Evolutionary conservation across 2,113 vertebrate genomes (phyloP).

Genomic region (Sturnira hondurensis): DNA sequence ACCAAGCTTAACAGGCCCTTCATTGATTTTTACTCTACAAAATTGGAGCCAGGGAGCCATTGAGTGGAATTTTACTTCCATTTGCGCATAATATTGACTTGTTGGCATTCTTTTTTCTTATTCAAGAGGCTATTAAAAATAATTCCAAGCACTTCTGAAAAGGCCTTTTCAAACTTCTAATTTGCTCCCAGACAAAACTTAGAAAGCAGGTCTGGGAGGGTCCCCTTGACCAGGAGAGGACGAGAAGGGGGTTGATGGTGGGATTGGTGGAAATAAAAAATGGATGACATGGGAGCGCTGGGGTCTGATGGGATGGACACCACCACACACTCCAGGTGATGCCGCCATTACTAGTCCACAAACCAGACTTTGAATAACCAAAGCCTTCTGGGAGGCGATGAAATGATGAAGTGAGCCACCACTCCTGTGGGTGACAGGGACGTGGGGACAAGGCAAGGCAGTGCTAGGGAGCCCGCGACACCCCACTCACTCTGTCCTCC

Average conservation of each 20-base stretch:
- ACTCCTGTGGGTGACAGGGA: not conserved
- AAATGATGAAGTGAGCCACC: rapidly evolving
- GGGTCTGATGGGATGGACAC: rapidly evolving
- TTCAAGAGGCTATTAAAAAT: constrained; percentile 19
- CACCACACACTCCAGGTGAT: rapidly evolving
- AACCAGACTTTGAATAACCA: not conserved
- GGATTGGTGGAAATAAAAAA: not conserved
- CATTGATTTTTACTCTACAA: constrained; percentile 50
- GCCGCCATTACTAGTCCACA: rapidly evolving
- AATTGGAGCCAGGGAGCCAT: constrained; percentile 53
- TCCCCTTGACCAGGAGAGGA: not conserved
- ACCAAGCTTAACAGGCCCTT: not conserved
- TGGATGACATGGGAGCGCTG: rapidly evolving
- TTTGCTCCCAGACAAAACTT: not conserved
- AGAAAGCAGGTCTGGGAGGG: not conserved
- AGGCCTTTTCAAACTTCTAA: constrained; percentile 16
- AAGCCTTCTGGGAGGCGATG: not conserved
- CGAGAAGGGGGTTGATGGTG: rapidly evolving
- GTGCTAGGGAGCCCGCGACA: not conserved
- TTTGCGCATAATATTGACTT: constrained; percentile 46
- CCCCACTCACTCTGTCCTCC: not conserved
- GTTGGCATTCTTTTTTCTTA: constrained; percentile 46
- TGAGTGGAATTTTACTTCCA: constrained; percentile 19
- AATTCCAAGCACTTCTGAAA: not conserved
- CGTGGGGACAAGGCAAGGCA: not conserved